A percentile compares a stretch with the other conserved stretches of the same genome.
Conservation (phyloP, 2,888 invertebrate genomes). For the Drosophila quinaria region DNA sequence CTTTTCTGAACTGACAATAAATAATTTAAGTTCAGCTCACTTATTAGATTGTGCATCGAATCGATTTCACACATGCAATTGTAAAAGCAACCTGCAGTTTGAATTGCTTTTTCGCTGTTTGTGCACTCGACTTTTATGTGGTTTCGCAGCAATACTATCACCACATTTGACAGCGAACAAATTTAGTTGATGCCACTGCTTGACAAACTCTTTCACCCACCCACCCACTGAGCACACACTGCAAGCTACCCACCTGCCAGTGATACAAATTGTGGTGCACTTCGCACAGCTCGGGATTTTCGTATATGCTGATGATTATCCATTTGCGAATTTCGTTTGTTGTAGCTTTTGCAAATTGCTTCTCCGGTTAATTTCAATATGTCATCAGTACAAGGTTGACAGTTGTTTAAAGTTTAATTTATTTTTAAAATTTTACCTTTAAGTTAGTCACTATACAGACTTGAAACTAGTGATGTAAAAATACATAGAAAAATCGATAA, state of each 20-base stretch:
- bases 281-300: constrained; percentile 14
- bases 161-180: constrained; percentile 26
- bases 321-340: constrained; percentile 65
- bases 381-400: not conserved
- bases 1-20: constrained; percentile 1
- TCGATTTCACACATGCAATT: constrained; percentile 17
- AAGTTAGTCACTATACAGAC: too few relatives aligned
- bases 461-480: too few relatives aligned
- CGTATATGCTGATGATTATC: constrained; percentile 61
- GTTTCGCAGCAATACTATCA: constrained; percentile 25
- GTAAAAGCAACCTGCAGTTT: constrained; percentile 21
- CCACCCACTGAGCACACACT: not conserved
- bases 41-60: constrained; percentile 12
- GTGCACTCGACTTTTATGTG: constrained; percentile 32
- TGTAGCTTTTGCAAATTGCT: constrained; percentile 44
- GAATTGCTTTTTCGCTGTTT: constrained; percentile 34
- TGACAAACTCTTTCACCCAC: not conserved
- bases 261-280: constrained; percentile 23
- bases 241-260: not conserved
- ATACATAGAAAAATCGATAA: too few relatives aligned
- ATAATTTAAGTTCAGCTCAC: not conserved
- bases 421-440: too few relatives aligned
- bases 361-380: constrained; percentile 29
- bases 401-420: constrained; percentile 13
- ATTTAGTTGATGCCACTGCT: constrained; percentile 37